These are phyloP conservation scores for Alethe diademata DNA, from an alignment of 2,113 vertebrate species.

Conservation along the genomic window DNA sequence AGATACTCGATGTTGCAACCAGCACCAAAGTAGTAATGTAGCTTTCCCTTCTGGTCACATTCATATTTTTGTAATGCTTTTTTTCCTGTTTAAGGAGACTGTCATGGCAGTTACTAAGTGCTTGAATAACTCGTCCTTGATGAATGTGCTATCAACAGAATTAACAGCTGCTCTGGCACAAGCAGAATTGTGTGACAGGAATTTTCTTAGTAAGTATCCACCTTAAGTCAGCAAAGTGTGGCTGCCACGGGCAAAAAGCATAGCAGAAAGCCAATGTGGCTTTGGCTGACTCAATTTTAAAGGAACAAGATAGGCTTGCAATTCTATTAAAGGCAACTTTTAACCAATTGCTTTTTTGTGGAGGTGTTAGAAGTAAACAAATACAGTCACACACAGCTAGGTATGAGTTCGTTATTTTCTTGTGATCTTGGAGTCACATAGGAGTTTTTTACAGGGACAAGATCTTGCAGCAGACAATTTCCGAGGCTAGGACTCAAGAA, in stretches of 20 bases:
- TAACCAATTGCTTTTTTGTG: neutral
- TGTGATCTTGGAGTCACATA: neutral
- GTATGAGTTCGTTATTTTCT: neutral
- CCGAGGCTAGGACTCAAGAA: neutral
- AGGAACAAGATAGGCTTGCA: neutral
- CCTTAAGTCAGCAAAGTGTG: neutral
- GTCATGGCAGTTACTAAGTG: neutral
- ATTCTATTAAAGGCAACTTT: neutral
- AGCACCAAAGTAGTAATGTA: neutral
- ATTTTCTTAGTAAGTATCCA: neutral
- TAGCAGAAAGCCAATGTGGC: neutral
- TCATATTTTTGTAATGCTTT: neutral
- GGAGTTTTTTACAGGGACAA: neutral
- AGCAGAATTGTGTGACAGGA: neutral
- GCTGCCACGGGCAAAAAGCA: neutral
- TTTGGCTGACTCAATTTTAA: neutral
- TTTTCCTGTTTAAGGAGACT: neutral
- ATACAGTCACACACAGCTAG: neutral
- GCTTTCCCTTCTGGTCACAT: neutral
- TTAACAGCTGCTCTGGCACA: neutral
- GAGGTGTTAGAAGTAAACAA: neutral
- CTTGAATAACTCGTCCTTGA: neutral
- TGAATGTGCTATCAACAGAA: neutral
- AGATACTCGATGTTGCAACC: neutral
- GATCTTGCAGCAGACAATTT: neutral